These are phyloP conservation scores for Aphelinus certus DNA, from an alignment of 1,140 invertebrate species.

Conservation along the genomic window DNA sequence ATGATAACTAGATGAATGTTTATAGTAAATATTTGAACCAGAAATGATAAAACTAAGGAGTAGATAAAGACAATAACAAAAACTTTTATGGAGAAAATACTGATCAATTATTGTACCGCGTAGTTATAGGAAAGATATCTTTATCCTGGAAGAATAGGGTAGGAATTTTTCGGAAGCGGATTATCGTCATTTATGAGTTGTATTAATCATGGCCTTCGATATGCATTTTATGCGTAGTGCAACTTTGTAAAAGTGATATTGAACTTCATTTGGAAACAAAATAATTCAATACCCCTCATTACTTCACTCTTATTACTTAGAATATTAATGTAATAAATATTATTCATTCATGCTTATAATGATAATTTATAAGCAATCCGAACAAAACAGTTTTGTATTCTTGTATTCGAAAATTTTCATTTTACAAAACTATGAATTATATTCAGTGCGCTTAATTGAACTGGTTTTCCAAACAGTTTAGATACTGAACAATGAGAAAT, in stretches of 20 bases:
- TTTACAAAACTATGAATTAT: too few relatives aligned
- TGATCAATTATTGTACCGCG: slow-evolving; percentile 8
- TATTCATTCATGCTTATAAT: neutral
- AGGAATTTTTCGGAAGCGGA: neutral
- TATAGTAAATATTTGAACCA: slow-evolving; percentile 31
- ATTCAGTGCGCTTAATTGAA: too few relatives aligned
- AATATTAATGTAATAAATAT: neutral
- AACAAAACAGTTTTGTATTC: too few relatives aligned
- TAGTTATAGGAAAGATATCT: slow-evolving; percentile 9
- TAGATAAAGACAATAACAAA: slow-evolving; percentile 38
- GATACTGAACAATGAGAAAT: slow-evolving; percentile 37
- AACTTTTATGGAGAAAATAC: too few relatives aligned
- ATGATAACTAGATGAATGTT: slow-evolving; percentile 35
- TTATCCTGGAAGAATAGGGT: neutral
- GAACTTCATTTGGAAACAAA: too few relatives aligned
- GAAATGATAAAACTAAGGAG: slow-evolving; percentile 18
- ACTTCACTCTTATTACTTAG: neutral
- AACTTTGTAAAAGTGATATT: slow-evolving; percentile 1
- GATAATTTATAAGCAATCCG: too few relatives aligned
- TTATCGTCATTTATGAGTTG: slow-evolving; percentile 2
- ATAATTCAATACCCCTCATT: neutral
- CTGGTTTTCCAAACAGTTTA: too few relatives aligned
- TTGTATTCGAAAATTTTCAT: too few relatives aligned
- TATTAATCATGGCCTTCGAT: slow-evolving; percentile 34
- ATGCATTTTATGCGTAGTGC: slow-evolving; percentile 22